Percentiles rank a stretch among this genome's conserved stretches.
phyloP scores from a whole-genome alignment of 2,888 invertebrate species.

The Monopis laevigella region DNA sequence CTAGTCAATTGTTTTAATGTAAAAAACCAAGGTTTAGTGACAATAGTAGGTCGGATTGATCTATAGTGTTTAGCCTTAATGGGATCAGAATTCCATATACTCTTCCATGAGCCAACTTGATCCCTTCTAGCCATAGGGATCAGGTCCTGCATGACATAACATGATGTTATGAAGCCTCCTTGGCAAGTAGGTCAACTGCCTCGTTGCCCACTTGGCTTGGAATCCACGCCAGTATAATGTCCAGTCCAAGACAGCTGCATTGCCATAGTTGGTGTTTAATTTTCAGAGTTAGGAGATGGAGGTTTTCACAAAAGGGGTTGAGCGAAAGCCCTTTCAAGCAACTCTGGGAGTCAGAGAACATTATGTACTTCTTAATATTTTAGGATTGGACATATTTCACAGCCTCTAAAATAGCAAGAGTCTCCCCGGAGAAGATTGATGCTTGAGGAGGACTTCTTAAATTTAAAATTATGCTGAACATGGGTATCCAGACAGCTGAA shows the following conservation, averaged over 20 bases:
- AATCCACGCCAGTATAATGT: background rate
- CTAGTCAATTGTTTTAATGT: no score
- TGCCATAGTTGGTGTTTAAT: background rate
- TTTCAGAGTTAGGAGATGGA: background rate
- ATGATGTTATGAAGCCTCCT: slow-evolving; percentile 18
- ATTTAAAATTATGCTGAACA: background rate
- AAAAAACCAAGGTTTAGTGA: no score
- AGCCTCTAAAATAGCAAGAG: background rate
- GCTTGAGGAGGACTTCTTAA: background rate
- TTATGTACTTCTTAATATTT: background rate
- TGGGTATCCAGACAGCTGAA: background rate
- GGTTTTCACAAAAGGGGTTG: background rate
- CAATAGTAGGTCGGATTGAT: no score
- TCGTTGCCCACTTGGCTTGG: background rate
- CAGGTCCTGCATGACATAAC: no score
- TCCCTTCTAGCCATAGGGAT: no score
- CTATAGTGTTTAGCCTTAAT: no score
- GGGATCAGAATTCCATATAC: no score
- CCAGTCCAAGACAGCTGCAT: background rate
- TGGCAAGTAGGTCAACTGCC: background rate
- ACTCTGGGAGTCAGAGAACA: background rate
- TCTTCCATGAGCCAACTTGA: no score
- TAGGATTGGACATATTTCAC: background rate
- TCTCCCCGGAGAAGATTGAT: background rate
- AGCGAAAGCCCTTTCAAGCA: background rate